These are phyloP conservation scores for Nomada flava DNA, from an alignment of 2,888 invertebrate species.

Conservation along the genomic window DNA sequence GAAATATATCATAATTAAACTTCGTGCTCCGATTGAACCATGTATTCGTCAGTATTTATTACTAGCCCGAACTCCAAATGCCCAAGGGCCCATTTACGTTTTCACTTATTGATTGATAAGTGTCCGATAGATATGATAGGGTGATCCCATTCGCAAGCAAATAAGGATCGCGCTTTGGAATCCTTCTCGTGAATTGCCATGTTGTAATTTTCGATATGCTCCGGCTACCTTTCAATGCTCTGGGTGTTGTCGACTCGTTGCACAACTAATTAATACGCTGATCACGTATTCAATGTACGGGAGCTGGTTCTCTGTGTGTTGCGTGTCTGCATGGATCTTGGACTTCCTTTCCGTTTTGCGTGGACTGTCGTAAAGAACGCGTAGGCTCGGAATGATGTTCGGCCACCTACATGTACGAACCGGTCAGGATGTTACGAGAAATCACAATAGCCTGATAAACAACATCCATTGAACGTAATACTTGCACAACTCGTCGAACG, in stretches of 20 bases:
- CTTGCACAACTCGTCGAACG: not conserved
- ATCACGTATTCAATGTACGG: conserved; percentile 56
- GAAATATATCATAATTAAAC: too few species aligned
- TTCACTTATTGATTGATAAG: not conserved
- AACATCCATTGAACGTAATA: conserved; percentile 7
- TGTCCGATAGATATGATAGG: not conserved
- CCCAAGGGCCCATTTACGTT: too few species aligned
- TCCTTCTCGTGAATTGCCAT: conserved; percentile 38
- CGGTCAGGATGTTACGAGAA: conserved; percentile 35
- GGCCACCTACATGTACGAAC: conserved; percentile 64
- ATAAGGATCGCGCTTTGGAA: conserved; percentile 9
- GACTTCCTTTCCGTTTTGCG: conserved; percentile 56
- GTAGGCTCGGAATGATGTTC: conserved; percentile 79
- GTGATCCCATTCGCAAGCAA: not conserved
- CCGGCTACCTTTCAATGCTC: conserved; percentile 26
- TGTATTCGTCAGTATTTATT: too few species aligned
- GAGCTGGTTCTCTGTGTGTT: conserved; percentile 20
- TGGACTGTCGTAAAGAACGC: conserved; percentile 69
- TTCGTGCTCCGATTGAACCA: too few species aligned
- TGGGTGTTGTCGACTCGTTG: conserved; percentile 59
- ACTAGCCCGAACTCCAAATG: too few species aligned
- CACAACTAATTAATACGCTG: conserved; percentile 72
- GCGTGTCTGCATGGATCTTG: conserved; percentile 33
- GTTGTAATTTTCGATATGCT: conserved; percentile 54
- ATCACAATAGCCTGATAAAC: conserved; percentile 28